Evolutionary conservation across 37 sponge, comb jelly and placozoan species (phyloP).

Genomic region (Eunapius fragilis): DNA sequence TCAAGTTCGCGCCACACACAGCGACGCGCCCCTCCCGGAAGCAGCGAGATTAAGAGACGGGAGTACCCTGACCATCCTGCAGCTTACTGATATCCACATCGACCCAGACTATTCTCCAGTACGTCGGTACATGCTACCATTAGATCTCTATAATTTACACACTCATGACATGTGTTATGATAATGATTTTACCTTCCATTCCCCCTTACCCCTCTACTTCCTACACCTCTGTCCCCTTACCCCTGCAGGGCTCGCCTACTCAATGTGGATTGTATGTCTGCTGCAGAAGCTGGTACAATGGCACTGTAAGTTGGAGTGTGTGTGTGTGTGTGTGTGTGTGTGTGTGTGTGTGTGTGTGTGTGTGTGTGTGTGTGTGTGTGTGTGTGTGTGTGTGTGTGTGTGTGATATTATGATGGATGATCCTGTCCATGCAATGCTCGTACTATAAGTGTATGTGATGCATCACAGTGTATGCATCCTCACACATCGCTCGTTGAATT

Average conservation of each 20-base stretch:
- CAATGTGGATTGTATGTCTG: constrained; percentile 66
- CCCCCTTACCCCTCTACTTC: too few species aligned
- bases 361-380: too few species aligned
- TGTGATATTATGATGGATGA: too few species aligned
- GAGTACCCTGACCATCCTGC: constrained; percentile 49
- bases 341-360: too few species aligned
- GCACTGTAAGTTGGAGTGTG: constrained; percentile 39
- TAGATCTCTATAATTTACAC: neutral
- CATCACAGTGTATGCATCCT: too few species aligned
- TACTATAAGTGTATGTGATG: too few species aligned
- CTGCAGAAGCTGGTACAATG: constrained; percentile 57
- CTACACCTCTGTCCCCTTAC: too few species aligned
- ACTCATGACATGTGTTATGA: neutral
- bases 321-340: neutral
- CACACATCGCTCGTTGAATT: too few species aligned
- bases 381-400: too few species aligned
- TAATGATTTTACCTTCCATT: neutral
- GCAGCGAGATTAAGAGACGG: neutral
- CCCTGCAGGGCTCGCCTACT: constrained; percentile 50
- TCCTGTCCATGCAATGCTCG: too few species aligned
- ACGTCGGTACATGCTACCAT: neutral
- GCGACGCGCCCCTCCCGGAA: neutral
- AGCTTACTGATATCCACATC: constrained; percentile 76
- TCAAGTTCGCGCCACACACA: neutral
- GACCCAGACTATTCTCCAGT: constrained; percentile 60